These are phyloP conservation scores for Erpetoichthys calabaricus DNA, from an alignment of 2,797 vertebrate species.

Conservation along the genomic window DNA sequence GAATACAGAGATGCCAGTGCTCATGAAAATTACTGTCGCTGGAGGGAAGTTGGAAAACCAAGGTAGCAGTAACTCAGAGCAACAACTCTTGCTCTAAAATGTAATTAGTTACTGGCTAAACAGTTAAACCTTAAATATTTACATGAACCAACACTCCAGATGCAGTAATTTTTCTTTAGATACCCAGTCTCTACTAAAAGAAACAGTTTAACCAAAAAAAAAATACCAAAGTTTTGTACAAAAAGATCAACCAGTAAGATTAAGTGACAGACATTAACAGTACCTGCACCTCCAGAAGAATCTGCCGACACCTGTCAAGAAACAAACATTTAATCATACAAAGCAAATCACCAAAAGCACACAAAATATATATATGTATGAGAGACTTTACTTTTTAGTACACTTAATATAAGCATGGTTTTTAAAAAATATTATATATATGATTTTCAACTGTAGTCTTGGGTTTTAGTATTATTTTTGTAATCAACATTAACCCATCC, in stretches of 20 bases:
- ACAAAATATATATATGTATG: no score
- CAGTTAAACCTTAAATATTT: no score
- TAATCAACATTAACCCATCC: no score
- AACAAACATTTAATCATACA: constrained; percentile 15
- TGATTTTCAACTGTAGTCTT: no score
- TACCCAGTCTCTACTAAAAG: constrained; percentile 89
- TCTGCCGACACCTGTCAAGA: constrained; percentile 47
- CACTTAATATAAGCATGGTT: no score
- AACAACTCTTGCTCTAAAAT: no score
- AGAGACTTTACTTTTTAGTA: no score
- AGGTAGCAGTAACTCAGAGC: no score
- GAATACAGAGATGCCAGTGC: no score
- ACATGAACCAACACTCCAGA: constrained; percentile 34
- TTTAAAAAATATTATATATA: no score
- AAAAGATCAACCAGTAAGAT: constrained; percentile 1
- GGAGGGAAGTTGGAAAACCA: constrained; percentile 14
- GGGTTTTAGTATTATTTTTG: no score
- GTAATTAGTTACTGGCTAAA: no score
- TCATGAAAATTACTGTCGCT: constrained; percentile 40
- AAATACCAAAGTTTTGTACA: constrained; percentile 23
- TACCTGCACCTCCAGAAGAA: constrained; percentile 73
- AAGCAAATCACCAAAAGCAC: background rate
- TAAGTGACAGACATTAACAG: constrained; percentile 41
- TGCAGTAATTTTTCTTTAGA: constrained; percentile 72
- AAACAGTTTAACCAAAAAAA: constrained; percentile 23